phyloP scores from a whole-genome alignment of 2,113 vertebrate genomes.

The Paramisgurnus dabryanus region DNA sequence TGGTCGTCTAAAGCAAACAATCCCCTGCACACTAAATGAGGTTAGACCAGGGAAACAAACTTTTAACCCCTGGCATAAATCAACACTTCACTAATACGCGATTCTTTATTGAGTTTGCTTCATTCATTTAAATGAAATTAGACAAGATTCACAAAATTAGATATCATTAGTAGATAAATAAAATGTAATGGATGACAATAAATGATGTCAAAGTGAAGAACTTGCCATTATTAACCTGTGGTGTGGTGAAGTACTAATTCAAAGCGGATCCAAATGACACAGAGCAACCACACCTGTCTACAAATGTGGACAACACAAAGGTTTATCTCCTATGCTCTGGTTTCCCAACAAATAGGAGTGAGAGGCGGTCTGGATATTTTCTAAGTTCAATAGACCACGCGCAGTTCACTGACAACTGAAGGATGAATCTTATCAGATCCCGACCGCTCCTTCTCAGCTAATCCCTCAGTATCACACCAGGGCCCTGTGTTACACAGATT shows the following conservation, averaged over 20 bases:
- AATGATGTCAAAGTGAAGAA: too few relatives aligned
- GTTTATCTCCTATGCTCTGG: constrained; percentile 2
- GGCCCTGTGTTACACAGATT: not conserved
- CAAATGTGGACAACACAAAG: not conserved
- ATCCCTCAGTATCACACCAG: not conserved
- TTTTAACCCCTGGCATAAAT: not conserved
- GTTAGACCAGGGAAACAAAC: not conserved
- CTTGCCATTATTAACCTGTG: not conserved
- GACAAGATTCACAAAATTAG: not conserved
- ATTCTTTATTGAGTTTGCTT: not conserved
- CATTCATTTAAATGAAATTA: not conserved
- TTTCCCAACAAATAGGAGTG: not conserved
- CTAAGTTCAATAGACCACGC: constrained; percentile 21
- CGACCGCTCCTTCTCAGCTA: not conserved
- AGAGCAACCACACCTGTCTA: not conserved
- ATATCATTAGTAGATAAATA: not conserved
- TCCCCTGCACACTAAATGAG: not conserved
- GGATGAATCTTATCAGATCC: constrained; percentile 47
- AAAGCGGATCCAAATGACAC: not conserved
- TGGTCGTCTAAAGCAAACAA: constrained; percentile 9
- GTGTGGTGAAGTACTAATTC: not conserved
- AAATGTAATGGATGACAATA: too few relatives aligned
- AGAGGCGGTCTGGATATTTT: not conserved
- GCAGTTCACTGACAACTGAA: constrained; percentile 39
- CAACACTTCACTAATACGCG: not conserved